Base-by-base conservation (phyloP, 2,888 invertebrate genomes). In the Athalia cordata region DNA sequence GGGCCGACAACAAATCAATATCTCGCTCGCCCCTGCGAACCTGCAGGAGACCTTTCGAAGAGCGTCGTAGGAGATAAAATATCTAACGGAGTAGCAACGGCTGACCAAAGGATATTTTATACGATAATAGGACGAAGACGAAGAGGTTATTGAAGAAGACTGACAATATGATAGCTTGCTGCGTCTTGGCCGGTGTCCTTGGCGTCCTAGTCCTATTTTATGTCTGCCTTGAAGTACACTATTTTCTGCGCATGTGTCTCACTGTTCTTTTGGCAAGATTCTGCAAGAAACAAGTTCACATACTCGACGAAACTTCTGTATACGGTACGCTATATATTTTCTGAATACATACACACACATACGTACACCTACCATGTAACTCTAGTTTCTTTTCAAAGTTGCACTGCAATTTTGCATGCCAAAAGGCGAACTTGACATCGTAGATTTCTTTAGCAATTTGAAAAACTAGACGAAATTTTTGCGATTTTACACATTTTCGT, bases 201-300 rank as follows among this genome's bases (percentile, higher is more conserved):
- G 88, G 89, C n/a, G 86, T 86, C 67, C 78, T 91, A n/a, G 87
- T 94, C 79, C 83, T 94, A 50, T 87, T 94, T 6, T 94, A 95
- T 86, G 90, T 93, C 72, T 87, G 93, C 78, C 92, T 94, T 84
- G 96, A 96, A 89, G 90, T 96, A 64, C 94, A 95, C 89, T 96
- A 96, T 89, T 94, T 96, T 86, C 87, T 94, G 81, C 92, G 96
- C 84, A 93, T 95, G 88, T 91, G 93, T 83, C 90, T 95, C 83
- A 94, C 94, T 82, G 93, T 95, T 67, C 84, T 95, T 81, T 91
- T 93, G 81, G 94, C 95, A 49, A 92, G 93, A 80, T 92, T 94
- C 80, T 93, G 93, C 86, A 93, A 94, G 90, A 92, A 93, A 79
- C 93, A 91, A 84, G 92, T 92, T 79, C 92, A 93, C 85, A 93